phyloP scores from a whole-genome alignment of 2,797 vertebrate species.

The Melanotaenia pygmaea region DNA sequence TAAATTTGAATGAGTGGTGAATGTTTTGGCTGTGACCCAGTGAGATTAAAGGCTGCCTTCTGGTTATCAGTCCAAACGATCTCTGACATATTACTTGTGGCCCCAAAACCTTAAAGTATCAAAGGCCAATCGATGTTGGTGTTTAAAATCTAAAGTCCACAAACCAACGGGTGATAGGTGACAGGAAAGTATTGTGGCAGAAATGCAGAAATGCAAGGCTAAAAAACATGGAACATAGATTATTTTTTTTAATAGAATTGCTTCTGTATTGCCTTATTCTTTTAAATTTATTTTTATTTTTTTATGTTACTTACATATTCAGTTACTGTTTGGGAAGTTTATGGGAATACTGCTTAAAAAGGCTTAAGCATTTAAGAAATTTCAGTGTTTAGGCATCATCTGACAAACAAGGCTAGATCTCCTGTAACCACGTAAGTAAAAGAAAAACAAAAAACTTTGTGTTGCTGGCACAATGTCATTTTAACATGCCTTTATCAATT shows the following conservation, averaged over 20 bases:
- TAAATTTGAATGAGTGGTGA: neutral
- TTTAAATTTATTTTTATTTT: no score
- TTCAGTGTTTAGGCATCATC: neutral
- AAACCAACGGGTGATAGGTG: neutral
- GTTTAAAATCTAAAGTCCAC: neutral
- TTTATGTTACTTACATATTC: neutral
- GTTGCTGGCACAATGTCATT: no score
- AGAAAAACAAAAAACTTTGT: no score
- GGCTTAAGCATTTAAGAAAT: neutral
- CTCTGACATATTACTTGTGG: neutral
- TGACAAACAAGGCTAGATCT: neutral
- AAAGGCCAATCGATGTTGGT: neutral
- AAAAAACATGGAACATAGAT: neutral
- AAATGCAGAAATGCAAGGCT: neutral
- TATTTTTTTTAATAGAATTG: neutral
- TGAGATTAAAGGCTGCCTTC: neutral
- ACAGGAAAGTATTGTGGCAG: neutral
- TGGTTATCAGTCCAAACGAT: neutral
- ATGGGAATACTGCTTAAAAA: neutral
- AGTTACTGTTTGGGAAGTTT: neutral
- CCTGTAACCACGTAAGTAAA: neutral
- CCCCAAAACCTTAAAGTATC: neutral
- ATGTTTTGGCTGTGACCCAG: neutral
- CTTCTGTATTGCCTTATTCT: neutral
- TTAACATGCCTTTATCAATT: no score